Conservation (phyloP, 2,113 vertebrate genomes). For the Platichthys stellatus region DNA sequence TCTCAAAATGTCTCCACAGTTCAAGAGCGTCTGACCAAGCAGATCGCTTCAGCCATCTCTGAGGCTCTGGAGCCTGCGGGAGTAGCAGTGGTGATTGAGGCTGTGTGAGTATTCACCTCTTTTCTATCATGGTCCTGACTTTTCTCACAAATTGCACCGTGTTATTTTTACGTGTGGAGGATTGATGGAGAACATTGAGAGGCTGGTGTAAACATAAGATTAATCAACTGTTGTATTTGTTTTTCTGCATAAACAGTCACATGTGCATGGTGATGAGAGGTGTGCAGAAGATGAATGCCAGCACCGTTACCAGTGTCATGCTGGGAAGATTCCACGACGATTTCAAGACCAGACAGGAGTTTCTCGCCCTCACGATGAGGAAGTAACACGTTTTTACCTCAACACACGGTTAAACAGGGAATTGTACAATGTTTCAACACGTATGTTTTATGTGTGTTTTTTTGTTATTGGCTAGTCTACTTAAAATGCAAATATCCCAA, state of each 20-base stretch:
- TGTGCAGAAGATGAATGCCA: constrained; percentile 80
- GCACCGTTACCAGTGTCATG: constrained; percentile 71
- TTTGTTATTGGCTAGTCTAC: background rate
- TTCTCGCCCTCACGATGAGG: constrained; percentile 65
- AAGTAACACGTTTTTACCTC: constrained; percentile 32
- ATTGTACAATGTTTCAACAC: background rate
- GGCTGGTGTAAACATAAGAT: too few species aligned
- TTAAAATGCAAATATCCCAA: background rate
- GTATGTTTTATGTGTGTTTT: background rate
- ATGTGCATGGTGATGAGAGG: constrained; percentile 77
- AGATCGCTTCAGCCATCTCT: constrained; percentile 73
- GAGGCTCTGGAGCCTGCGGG: constrained; percentile 74
- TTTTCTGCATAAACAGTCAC: constrained; percentile 55
- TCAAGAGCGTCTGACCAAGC: constrained; percentile 78
- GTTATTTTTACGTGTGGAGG: background rate
- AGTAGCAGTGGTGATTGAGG: constrained; percentile 73
- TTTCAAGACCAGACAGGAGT: constrained; percentile 73
- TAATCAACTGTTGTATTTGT: background rate
- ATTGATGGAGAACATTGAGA: too few species aligned
- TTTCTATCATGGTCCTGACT: background rate
- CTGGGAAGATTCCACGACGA: constrained; percentile 73
- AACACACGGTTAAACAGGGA: background rate
- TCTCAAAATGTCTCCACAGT: constrained; percentile 56
- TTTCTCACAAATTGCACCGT: background rate
- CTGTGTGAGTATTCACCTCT: constrained; percentile 63